phyloP scores from a whole-genome alignment of 2,888 invertebrate species.

The Leptopterna dolabrata region DNA sequence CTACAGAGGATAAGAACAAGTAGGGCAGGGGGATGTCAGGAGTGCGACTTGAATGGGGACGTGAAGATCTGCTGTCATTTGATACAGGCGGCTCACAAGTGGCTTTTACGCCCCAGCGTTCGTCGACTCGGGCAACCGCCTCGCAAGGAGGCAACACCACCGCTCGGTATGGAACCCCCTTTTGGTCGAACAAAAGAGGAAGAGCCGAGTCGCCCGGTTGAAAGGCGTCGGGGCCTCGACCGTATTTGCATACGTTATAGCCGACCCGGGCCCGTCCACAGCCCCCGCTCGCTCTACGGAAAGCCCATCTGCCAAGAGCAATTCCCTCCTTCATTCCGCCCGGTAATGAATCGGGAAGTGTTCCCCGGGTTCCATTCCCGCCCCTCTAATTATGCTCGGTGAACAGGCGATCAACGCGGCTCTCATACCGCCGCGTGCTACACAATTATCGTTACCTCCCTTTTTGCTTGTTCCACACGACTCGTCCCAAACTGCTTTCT shows the following conservation, averaged over 20 bases:
- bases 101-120: not conserved
- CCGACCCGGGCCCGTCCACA: not conserved
- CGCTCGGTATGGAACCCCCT: not conserved
- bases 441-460: not conserved
- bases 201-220: not conserved
- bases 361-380: not conserved
- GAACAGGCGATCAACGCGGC: not conserved
- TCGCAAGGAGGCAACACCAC: not conserved
- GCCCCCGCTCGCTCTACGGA: not conserved
- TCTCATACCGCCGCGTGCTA: not conserved
- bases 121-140: not conserved
- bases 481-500: not conserved
- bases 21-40: too few relatives aligned
- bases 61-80: not conserved
- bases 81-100: not conserved
- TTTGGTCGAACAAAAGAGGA: not conserved
- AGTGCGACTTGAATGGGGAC: not conserved
- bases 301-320: constrained; percentile 14
- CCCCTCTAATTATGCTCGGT: not conserved
- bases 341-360: constrained; percentile 40
- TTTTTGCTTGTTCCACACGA: not conserved
- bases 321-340: constrained; percentile 16
- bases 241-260: constrained; percentile 33
- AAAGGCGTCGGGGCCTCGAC: not conserved
- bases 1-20: too few relatives aligned